Base-by-base conservation (phyloP, 2,888 invertebrate genomes). In the Tachina grossa region DNA sequence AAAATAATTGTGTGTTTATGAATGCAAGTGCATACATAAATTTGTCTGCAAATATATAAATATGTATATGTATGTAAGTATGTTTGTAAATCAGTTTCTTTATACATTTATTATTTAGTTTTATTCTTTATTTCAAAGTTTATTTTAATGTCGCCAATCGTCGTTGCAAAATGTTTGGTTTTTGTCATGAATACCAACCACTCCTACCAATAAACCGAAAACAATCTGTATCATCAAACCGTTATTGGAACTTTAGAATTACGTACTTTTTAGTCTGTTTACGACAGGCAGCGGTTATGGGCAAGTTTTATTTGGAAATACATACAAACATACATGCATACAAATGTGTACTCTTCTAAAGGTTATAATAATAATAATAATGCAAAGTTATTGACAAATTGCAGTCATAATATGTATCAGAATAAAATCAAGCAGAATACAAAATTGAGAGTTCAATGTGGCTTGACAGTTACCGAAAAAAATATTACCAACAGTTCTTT, bases 241-340 rank as follows among this genome's bases (percentile, higher is more conserved):
- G 85, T 85, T 85, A 85, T 49, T 63, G 68, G 69, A 82, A 78
- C 78, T 82, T 85, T 69, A 81, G 61, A 69, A 79, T 81, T 14
- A 47, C 71, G 55, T 72, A 65, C 22, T 81, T 66, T 81, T 66
- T 68, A 68, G 49, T 59, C 31, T 39, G 31, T 43, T 59, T 72
- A 72, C 19, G 14, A 47, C 13, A 31, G 5, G 31, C 39, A 59
- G 43, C 43, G 74, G 13, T 59, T 68, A 22, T 41, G 14, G 39
- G 55, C 68, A 68, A 66, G 9, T 31, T 22, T 65, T 65, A 31
- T 22, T 47, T 14, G 22, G 14, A 47, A 9, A 65, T 22, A 65
- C 13, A 63, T 45, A 63, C 19, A 31, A 14, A 8, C 9, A 14
- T 14, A 31, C 16, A 9, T 31, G 14, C 31, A 31, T n/a, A n/a